Base-by-base conservation (phyloP, 1,140 invertebrate species). In the Heliothis subflexa region DNA sequence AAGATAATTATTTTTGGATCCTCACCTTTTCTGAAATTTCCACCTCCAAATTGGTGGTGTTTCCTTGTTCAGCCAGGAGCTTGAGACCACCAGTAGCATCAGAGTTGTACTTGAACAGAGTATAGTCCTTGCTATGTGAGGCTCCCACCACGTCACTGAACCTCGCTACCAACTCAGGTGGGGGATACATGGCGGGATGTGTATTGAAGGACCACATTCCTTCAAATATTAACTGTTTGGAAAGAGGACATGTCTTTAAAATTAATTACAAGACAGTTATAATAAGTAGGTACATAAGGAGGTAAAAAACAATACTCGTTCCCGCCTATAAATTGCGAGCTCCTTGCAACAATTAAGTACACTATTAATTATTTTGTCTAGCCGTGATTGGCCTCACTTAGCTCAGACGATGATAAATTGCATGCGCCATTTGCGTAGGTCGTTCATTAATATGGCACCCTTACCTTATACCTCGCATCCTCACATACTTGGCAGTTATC, bases 61-160 rank as follows among this genome's bases (percentile, higher is more conserved):
- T 97, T 1, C 99, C 99, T 89, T 97, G 97, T 92, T 99, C 98
- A 0, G 99, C 99, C 7, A 99, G 97, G 94, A 99, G 97, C 72
- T 97, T 97, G 14, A 99, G 95, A 0, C 99, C 99, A 77, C 97
- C 96, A 52, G 97, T 98, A 3, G 99, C 98, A 47, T 96, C 95
- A 12, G 97, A 96, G 3, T 97, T 97, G 85, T 98, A 97, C 80
- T 96, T 95, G 98, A 98, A 99, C 79, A 99, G 97, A 21, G 96
- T 95, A 89, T 98, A 99, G 82, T 98, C 96, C 1, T 96, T 96
- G 0, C 97, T 97, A 89, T 99, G 99, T 0, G 98, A 98, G 10
- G 99, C 99, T 0, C 99, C 99, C 49, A 99, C 99, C 5, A 99
- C 97, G 88, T 99, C 99, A 57, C 98, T 99, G 95, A 99, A 99